A percentile compares a stretch with the other conserved stretches of the same genome.
Conservation (phyloP, 2,888 invertebrate species). For the Onchidella celtica region DNA sequence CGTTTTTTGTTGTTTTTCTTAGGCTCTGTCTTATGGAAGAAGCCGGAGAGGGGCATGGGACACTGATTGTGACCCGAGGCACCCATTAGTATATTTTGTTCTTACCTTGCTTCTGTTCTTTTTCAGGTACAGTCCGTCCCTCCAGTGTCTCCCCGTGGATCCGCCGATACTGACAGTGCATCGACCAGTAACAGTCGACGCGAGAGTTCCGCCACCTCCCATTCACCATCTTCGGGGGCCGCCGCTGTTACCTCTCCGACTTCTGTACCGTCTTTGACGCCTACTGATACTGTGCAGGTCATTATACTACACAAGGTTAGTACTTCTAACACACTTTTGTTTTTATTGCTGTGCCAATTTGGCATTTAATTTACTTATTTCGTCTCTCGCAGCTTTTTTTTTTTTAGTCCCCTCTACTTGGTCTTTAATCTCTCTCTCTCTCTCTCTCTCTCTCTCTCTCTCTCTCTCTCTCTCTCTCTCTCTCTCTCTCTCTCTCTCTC, state of each 20-base stretch:
- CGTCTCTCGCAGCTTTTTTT: background rate
- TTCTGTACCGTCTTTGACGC: slow-evolving; percentile 14
- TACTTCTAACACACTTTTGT: background rate
- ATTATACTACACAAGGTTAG: slow-evolving; percentile 66
- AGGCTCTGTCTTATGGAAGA: too few relatives aligned
- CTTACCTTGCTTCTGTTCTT: too few relatives aligned
- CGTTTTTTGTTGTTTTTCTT: too few relatives aligned
- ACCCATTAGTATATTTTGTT: too few relatives aligned
- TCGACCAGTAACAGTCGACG: slow-evolving; percentile 8
- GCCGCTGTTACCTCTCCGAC: slow-evolving; percentile 37
- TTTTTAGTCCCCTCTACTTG: background rate
- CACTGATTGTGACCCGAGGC: too few relatives aligned
- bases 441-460: background rate
- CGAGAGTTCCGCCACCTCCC: slow-evolving; percentile 9
- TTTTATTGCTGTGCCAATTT: too few relatives aligned
- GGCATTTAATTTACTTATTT: background rate
- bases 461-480: background rate
- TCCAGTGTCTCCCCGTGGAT: slow-evolving; percentile 54
- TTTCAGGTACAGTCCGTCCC: slow-evolving; percentile 56
- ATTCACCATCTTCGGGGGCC: slow-evolving; percentile 50
- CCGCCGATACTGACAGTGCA: background rate
- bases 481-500: slow-evolving; percentile 12
- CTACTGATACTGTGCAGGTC: slow-evolving; percentile 63
- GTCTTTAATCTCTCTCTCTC: background rate
- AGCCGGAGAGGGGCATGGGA: too few relatives aligned